Base-by-base conservation (phyloP, 2,797 vertebrate genomes). In the Sebastes vulpes region DNA sequence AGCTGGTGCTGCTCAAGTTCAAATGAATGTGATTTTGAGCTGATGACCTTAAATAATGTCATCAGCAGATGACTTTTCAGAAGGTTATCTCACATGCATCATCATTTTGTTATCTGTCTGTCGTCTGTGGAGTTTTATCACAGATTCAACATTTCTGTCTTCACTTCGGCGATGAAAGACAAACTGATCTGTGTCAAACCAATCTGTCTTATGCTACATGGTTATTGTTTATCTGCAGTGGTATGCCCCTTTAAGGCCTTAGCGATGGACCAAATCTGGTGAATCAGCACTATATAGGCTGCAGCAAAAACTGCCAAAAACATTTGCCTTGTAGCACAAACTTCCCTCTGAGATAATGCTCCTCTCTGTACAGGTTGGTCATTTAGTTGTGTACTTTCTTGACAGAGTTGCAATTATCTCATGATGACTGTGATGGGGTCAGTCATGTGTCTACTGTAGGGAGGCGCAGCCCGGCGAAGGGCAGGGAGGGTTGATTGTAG, bases 221-320 rank as follows among this genome's bases (percentile, higher is more conserved):
- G 71, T 29, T 38, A 21, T 38, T 70, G 67, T 59, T 46, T 61
- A 35, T 75, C 74, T 74, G 77, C 72, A 81, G 73, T 54, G 68
- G 18, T 3, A 6, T 82, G 21, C 14, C 57, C 66, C 73, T 87
- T 81, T 73, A 75, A 87, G 69, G 65, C 31, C 42, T 46, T 11
- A 9, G 58, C 26, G 64, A 65, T 75, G 65, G 66, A 72, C 58
- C 26, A 50, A 84, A 83, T 79, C 28, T 64, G 65, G 77, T 70
- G 73, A 88, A 73, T 83, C 90, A 84, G 89, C 88, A 82, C 64
- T 58, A 56, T 14, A 48, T 8, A 23, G 53, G 42, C 77, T 78
- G 67, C 64, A 59, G 89, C 42, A 75, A 72, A 74, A 84, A 42
- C 66, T 48, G 58, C 25, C 42, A 50, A 65, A 78, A 42, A 74